phyloP scores from a whole-genome alignment of 2,888 invertebrate species.

The Galeruca laticollis region DNA sequence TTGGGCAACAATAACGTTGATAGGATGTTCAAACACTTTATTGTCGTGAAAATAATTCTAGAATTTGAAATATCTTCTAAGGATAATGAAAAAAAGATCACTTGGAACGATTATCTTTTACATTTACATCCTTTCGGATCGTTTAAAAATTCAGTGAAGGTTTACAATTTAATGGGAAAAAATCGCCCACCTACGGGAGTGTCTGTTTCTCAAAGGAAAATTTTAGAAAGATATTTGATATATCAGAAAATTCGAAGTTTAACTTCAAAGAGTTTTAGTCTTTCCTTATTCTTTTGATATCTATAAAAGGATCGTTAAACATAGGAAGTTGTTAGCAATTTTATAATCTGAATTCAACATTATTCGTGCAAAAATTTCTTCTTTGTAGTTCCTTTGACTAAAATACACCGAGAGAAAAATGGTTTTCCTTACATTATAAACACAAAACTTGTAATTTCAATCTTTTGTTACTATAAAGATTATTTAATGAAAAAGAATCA shows the following conservation, averaged over 20 bases:
- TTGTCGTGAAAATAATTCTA: not conserved
- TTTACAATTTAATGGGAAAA: conserved; percentile 15
- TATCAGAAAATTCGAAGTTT: conserved; percentile 31
- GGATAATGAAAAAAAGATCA: not conserved
- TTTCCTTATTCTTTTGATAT: conserved; percentile 36
- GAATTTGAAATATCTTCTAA: not conserved
- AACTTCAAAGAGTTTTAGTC: conserved; percentile 28
- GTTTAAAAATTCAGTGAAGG: conserved; percentile 15
- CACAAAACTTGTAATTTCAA: not conserved
- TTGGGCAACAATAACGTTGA: no score
- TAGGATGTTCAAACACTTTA: not conserved
- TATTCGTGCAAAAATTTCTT: conserved; percentile 31
- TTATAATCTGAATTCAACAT: conserved; percentile 32
- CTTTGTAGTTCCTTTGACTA: conserved; percentile 10
- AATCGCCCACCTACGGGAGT: conserved; percentile 22
- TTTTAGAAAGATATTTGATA: conserved; percentile 34
- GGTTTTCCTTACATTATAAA: not conserved
- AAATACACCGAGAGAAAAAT: not conserved
- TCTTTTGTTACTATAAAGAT: not conserved
- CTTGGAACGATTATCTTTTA: conserved; percentile 1
- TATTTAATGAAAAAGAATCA: not conserved
- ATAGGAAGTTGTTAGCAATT: conserved; percentile 39
- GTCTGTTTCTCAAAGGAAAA: conserved; percentile 32
- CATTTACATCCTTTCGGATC: conserved; percentile 10
- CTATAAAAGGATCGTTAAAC: conserved; percentile 31